A percentile compares a stretch with the other conserved stretches of the same genome.
These are phyloP conservation scores for Horisme vitalbata DNA, from an alignment of 2,888 invertebrate genomes.

Conservation along the genomic window DNA sequence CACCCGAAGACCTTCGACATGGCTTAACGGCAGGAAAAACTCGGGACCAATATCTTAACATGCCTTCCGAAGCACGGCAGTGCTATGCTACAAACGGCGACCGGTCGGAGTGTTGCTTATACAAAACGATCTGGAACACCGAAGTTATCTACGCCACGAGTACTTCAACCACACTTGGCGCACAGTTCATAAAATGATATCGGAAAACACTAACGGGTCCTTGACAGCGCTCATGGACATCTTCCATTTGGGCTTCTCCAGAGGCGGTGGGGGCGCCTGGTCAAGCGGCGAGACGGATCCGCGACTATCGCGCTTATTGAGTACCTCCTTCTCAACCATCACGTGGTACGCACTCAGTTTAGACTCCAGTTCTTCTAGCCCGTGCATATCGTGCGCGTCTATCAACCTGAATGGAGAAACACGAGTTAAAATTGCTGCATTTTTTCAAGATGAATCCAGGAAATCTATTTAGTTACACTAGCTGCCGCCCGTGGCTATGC, in stretches of 20 bases:
- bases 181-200: neutral
- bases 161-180: no score
- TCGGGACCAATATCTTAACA: no score
- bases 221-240: slow-evolving; percentile 86
- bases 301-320: slow-evolving; percentile 76
- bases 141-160: no score
- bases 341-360: slow-evolving; percentile 91
- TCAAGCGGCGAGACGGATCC: slow-evolving; percentile 70
- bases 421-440: neutral
- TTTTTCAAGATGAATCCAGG: neutral
- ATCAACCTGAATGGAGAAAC: slow-evolving; percentile 69
- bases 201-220: slow-evolving; percentile 64
- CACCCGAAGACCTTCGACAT: no score
- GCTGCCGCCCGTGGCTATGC: no score
- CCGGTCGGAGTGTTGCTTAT: no score
- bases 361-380: slow-evolving; percentile 89
- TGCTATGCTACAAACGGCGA: no score
- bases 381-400: slow-evolving; percentile 84
- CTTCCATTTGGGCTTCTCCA: slow-evolving; percentile 85
- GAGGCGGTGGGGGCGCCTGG: slow-evolving; percentile 76
- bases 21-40: no score
- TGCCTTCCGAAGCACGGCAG: no score
- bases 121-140: no score
- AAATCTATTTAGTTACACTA: no score
- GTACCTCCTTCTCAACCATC: slow-evolving; percentile 86